Conservation (phyloP, 2,113 vertebrate genomes). For the Cebidichthys violaceus region DNA sequence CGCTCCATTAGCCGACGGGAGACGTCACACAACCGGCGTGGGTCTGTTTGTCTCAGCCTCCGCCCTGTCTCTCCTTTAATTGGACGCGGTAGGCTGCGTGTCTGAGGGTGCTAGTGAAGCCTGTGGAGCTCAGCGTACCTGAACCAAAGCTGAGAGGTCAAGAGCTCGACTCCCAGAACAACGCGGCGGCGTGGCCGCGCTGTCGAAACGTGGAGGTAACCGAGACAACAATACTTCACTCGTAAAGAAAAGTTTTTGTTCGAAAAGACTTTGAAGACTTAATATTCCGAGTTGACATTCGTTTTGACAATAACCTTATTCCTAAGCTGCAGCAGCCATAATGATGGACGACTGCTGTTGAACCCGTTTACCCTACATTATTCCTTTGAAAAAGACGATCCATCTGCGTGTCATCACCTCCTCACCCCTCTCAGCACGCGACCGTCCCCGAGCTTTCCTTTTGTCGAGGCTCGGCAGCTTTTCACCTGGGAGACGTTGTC, state of each 20-base stretch:
- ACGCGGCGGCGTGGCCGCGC: neutral
- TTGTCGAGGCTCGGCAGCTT: conserved; percentile 3
- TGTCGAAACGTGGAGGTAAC: neutral
- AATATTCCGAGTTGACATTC: conserved; percentile 6
- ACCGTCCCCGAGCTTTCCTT: conserved; percentile 27
- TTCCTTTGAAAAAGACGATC: conserved; percentile 57
- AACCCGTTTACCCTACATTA: conserved; percentile 69
- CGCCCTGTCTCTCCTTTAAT: conserved; percentile 45
- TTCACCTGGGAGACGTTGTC: conserved; percentile 22
- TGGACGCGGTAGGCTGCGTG: conserved; percentile 31
- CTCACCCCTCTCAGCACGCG: conserved; percentile 14
- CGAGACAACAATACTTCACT: neutral
- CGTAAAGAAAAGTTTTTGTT: neutral
- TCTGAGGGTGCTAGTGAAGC: neutral
- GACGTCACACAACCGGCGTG: conserved; percentile 3
- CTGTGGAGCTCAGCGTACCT: neutral
- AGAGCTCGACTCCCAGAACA: neutral
- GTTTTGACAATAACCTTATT: conserved; percentile 34
- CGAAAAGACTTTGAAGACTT: neutral
- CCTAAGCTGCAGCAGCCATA: neutral
- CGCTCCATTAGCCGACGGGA: conserved; percentile 35
- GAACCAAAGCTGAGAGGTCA: neutral
- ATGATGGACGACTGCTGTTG: conserved; percentile 70
- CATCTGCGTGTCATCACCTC: conserved; percentile 48
- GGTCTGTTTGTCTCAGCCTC: conserved; percentile 33